These are phyloP conservation scores for Melanaphis sacchari DNA, from an alignment of 1,140 invertebrate species.

Conservation along the genomic window DNA sequence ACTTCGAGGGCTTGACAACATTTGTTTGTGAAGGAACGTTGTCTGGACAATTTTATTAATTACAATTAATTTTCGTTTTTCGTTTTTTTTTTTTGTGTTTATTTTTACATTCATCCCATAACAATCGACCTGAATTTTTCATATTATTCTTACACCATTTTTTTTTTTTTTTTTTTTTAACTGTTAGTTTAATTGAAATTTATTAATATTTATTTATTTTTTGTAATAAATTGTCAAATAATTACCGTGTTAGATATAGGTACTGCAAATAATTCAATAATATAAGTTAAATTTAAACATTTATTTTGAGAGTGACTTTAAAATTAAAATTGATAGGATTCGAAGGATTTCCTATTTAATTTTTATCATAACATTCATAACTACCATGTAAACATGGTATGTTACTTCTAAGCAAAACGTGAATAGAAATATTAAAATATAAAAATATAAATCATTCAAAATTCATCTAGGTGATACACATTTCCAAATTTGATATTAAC, in stretches of 20 bases:
- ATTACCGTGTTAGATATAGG: neutral
- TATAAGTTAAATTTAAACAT: neutral
- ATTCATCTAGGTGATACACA: neutral
- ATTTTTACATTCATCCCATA: neutral
- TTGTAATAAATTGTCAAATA: neutral
- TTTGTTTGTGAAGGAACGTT: neutral
- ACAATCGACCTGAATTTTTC: neutral
- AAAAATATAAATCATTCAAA: neutral
- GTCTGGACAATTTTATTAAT: neutral
- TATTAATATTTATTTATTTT: neutral
- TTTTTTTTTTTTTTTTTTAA: neutral
- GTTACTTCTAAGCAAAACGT: neutral
- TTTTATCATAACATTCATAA: neutral
- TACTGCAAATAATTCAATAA: neutral
- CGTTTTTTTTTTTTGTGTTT: neutral
- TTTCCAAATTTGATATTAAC: too few species aligned
- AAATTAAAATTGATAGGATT: neutral
- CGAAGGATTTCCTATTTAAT: neutral
- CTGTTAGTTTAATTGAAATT: neutral
- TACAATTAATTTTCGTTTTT: neutral
- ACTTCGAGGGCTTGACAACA: constrained; percentile 1
- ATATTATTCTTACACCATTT: neutral
- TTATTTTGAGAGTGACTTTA: neutral
- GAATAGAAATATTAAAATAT: neutral
- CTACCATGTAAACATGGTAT: neutral